Conservation (phyloP, 2,113 vertebrate genomes). For the Speoplatyrhinus poulsoni region DNA sequence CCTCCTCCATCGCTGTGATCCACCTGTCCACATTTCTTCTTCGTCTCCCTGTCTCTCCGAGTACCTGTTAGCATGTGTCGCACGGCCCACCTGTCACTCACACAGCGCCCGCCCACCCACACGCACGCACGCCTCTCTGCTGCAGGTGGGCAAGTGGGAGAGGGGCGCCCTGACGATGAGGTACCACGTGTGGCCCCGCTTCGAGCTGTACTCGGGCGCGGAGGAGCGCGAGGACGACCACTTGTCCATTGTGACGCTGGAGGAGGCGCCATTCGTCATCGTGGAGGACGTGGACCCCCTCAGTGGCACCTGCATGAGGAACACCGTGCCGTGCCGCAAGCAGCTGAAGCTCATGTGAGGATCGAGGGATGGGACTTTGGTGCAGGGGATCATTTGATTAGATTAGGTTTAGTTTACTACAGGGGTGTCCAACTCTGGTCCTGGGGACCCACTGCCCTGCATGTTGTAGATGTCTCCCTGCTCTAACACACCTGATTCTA, state of each 20-base stretch:
- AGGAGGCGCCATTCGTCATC: slow-evolving; percentile 97
- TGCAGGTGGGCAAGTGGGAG: slow-evolving; percentile 97
- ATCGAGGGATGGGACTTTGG: background rate
- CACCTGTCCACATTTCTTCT: background rate
- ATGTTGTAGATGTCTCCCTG: too few species aligned
- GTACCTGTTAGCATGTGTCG: slow-evolving; percentile 36
- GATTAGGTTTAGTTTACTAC: background rate
- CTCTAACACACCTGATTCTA: too few species aligned
- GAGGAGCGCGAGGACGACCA: slow-evolving; percentile 94
- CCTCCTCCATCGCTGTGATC: slow-evolving; percentile 3
- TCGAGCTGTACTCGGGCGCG: slow-evolving; percentile 86
- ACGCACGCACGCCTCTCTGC: slow-evolving; percentile 15
- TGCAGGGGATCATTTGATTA: background rate
- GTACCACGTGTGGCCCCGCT: slow-evolving; percentile 97
- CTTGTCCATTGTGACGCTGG: slow-evolving; percentile 96
- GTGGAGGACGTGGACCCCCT: slow-evolving; percentile 98
- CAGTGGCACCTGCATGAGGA: slow-evolving; percentile 98
- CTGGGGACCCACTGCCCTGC: too few species aligned
- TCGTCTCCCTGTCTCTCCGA: slow-evolving; percentile 20
- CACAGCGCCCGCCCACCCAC: slow-evolving; percentile 9
- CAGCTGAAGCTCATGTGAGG: slow-evolving; percentile 83
- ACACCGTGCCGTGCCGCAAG: slow-evolving; percentile 97
- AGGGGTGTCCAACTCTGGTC: too few species aligned
- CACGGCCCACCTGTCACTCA: slow-evolving; percentile 21
- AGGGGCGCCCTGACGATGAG: slow-evolving; percentile 93